Base-by-base conservation (phyloP, 2,797 vertebrate genomes). In the Harpagifer antarcticus region DNA sequence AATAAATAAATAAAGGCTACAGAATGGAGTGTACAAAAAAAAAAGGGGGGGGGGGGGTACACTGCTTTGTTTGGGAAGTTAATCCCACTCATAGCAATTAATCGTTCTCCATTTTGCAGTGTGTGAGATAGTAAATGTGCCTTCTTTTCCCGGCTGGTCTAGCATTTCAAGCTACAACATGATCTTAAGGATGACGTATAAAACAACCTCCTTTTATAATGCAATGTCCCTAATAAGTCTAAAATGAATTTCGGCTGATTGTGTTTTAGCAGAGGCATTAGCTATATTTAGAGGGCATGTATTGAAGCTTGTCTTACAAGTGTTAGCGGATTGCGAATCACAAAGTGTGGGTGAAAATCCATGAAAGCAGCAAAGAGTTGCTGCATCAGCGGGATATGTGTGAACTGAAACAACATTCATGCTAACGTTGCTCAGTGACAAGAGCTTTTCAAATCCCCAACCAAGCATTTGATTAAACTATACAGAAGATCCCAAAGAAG, bases 401-500 rank as follows among this genome's bases (percentile, higher is more conserved):
- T 62, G 75, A 79, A 68, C 71, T 44, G 20, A 79, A 89, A 86
- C 64, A 72, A 87, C 88, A 87, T 76, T 72, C 67, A 58, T 45
- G 76, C 73, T 79, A 81, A 83, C 59, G 44, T 75, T 82, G 58
- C 58, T 86, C 76, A 59, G 60, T 79, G 83, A 86, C 78, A 84
- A 84, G 49, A 83, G 86, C 78, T 87, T 81, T 82, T 79, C 83
- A 86, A 88, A 86, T 78, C 73, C 71, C 71, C 15, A 74, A 88
- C 74, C 85, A 85, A 80, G 78, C 20, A 48, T 79, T 83, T 90
- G 85, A 91, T 86, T 90, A 89, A 77, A 91, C 79, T 65, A 23
- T 23, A 86, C 75, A 56, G 78, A 50, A 50, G 20, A 88, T 82
- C 75, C 81, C 64, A 57, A 5, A 2, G 49, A 80, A 76, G 19